Evolutionary conservation across 2,797 vertebrate genomes (phyloP).

Genomic region (Sebastes glaucus): DNA sequence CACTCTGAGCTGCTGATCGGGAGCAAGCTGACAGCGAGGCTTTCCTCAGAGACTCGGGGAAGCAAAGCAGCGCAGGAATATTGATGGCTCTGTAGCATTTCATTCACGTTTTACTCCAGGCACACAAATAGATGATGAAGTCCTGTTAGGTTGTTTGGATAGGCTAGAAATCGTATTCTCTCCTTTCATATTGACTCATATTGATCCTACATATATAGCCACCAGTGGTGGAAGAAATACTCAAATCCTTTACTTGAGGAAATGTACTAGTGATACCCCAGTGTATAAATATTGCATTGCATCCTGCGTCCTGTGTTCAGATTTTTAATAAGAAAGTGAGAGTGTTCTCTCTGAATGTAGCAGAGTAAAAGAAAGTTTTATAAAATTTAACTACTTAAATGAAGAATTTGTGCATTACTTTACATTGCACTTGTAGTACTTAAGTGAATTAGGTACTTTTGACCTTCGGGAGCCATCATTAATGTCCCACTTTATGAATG

Average conservation of each 20-base stretch:
- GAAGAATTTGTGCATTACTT: not conserved
- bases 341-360: not conserved
- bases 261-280: not conserved
- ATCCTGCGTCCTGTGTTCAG: not conserved
- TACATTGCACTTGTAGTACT: not conserved
- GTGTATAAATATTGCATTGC: not conserved
- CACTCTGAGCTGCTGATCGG: constrained; percentile 34
- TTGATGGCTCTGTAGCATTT: constrained; percentile 25
- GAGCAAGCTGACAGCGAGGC: constrained; percentile 29
- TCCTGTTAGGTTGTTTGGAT: constrained; percentile 5
- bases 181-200: not conserved
- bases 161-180: not conserved
- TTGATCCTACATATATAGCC: constrained; percentile 3
- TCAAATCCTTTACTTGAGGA: not conserved
- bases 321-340: not conserved
- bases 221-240: not conserved
- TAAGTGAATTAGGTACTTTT: not conserved
- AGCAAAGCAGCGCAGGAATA: constrained; percentile 19
- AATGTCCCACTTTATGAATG: not conserved
- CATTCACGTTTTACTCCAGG: constrained; percentile 11
- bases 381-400: not conserved
- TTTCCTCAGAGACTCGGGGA: constrained; percentile 13
- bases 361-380: not conserved
- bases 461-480: not conserved
- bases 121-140: constrained; percentile 16